A percentile compares a stretch with the other conserved stretches of the same genome.
Conservation (phyloP, 2,888 invertebrate genomes). For the Helicoverpa assulta region DNA sequence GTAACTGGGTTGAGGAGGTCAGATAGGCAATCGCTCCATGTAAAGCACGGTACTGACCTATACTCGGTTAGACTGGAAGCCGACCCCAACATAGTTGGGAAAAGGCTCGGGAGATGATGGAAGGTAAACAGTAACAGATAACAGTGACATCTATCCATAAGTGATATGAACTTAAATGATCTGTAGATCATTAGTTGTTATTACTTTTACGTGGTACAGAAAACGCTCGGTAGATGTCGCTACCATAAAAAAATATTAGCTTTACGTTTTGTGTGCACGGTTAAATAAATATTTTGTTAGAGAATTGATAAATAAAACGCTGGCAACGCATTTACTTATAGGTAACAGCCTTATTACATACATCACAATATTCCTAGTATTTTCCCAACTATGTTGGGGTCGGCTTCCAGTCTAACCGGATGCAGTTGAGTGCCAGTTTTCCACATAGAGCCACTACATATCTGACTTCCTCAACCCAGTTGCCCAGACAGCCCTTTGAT, state of each 20-base stretch:
- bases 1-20: background rate
- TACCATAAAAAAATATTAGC: background rate
- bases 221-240: slow-evolving; percentile 17
- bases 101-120: background rate
- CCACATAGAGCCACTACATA: background rate
- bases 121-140: too few species aligned
- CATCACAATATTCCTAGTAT: background rate
- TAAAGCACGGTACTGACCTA: background rate
- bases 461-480: background rate
- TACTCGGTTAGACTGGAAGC: background rate
- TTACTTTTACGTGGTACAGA: background rate
- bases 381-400: background rate
- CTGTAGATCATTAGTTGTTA: background rate
- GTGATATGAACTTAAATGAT: slow-evolving; percentile 4
- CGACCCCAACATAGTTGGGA: slow-evolving; percentile 1
- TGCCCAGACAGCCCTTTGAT: background rate
- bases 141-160: slow-evolving; percentile 29
- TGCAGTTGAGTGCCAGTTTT: background rate
- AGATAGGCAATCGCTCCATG: background rate
- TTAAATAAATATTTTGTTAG: too few species aligned
- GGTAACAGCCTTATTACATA: too few species aligned
- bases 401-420: background rate
- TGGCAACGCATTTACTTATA: too few species aligned
- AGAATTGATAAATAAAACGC: too few species aligned
- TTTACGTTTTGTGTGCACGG: too few species aligned